phyloP scores from a whole-genome alignment of 1,140 invertebrate genomes.

The Phenacoccus solenopsis region DNA sequence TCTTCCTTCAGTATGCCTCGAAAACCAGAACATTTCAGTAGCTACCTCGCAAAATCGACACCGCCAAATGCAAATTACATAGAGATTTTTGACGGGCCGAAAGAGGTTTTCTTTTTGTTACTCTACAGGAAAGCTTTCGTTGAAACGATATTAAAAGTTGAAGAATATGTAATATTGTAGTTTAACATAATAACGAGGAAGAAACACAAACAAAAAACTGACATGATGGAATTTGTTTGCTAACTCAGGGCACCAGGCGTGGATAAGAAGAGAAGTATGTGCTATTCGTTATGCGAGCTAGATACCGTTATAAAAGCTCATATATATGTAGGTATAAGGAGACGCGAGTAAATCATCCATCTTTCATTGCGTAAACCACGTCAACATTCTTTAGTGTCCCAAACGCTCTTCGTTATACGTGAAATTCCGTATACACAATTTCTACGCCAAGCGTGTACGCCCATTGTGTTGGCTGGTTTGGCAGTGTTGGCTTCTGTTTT shows the following conservation, averaged over 20 bases:
- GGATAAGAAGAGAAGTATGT: conserved; percentile 5
- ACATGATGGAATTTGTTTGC: conserved; percentile 5
- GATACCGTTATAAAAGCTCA: not conserved
- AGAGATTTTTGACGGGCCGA: too few species aligned
- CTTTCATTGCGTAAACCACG: conserved; percentile 13
- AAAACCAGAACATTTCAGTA: too few species aligned
- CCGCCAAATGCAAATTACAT: too few species aligned
- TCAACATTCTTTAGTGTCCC: not conserved
- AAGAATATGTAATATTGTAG: conserved; percentile 1
- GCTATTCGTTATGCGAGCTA: not conserved
- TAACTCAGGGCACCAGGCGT: not conserved
- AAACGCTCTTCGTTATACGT: not conserved
- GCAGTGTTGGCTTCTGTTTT: too few species aligned
- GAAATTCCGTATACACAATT: too few species aligned
- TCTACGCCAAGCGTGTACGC: too few species aligned
- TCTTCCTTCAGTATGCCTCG: too few species aligned
- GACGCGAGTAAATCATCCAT: conserved; percentile 9
- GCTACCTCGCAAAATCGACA: too few species aligned
- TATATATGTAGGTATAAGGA: not conserved
- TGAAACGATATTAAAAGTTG: not conserved
- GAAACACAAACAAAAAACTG: conserved; percentile 1
- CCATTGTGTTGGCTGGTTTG: too few species aligned
- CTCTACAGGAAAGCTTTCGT: too few species aligned
- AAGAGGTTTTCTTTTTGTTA: too few species aligned
- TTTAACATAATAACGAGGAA: conserved; percentile 15